Percentiles rank a stretch among this genome's conserved stretches.
Evolutionary conservation across 2,888 invertebrate genomes (phyloP).

Genomic region (Tetragnatha montana): DNA sequence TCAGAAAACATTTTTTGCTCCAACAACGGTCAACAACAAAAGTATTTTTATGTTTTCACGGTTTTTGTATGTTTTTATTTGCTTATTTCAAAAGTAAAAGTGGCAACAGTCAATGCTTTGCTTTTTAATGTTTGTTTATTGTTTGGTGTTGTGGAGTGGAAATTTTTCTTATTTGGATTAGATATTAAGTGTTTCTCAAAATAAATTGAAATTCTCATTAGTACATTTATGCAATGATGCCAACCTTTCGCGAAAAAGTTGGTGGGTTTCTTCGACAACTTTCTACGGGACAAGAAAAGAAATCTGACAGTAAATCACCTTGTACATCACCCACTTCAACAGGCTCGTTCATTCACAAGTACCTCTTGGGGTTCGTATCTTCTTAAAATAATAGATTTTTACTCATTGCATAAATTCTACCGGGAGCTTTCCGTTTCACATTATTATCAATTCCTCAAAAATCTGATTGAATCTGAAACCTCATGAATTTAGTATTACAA

Average conservation of each 20-base stretch:
- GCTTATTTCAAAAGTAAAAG: background rate
- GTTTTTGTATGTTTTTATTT: background rate
- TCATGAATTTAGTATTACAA: no score
- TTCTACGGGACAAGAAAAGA: slow-evolving; percentile 67
- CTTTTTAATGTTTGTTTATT: slow-evolving; percentile 42
- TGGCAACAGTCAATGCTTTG: slow-evolving; percentile 19
- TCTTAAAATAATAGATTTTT: no score
- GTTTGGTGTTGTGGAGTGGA: slow-evolving; percentile 5
- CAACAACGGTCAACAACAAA: no score
- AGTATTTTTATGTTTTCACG: background rate
- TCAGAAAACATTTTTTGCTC: no score
- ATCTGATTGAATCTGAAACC: no score
- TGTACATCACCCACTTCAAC: slow-evolving; percentile 70
- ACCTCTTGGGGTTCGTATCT: slow-evolving; percentile 63
- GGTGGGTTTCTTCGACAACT: slow-evolving; percentile 68
- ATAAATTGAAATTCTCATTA: slow-evolving; percentile 6
- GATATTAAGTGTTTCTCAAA: slow-evolving; percentile 25
- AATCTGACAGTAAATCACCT: slow-evolving; percentile 64
- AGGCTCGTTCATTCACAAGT: slow-evolving; percentile 70
- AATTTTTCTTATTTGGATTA: no score
- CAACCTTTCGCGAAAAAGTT: slow-evolving; percentile 70
- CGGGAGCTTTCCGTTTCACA: no score
- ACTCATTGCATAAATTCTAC: no score
- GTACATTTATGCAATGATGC: slow-evolving; percentile 66
- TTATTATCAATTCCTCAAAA: no score